These are phyloP conservation scores for Colossoma macropomum DNA, from an alignment of 2,113 vertebrate genomes.

Conservation along the genomic window DNA sequence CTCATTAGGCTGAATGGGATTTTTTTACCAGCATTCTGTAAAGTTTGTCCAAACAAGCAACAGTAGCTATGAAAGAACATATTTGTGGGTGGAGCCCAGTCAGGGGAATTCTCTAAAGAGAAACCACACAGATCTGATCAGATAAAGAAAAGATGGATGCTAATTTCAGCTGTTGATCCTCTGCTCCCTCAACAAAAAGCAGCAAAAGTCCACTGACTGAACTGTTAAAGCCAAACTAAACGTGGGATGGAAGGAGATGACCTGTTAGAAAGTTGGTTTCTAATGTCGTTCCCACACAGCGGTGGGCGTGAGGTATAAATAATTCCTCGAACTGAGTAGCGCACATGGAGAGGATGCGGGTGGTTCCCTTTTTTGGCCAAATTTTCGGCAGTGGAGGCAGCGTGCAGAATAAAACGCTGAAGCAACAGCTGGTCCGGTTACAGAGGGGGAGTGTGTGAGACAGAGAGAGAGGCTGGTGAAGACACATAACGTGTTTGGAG, in stretches of 20 bases:
- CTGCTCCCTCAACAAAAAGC: too few relatives aligned
- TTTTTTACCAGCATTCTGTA: too few relatives aligned
- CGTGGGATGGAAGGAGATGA: neutral
- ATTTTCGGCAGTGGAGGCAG: too few relatives aligned
- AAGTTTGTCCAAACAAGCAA: too few relatives aligned
- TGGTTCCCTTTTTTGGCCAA: neutral
- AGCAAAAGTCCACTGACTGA: neutral
- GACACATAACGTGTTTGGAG: neutral
- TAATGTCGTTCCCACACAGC: neutral
- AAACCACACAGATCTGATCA: neutral
- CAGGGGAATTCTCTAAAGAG: neutral
- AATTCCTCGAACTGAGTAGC: neutral
- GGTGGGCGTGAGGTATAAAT: constrained; percentile 4
- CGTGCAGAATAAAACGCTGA: neutral
- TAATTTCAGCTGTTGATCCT: too few relatives aligned
- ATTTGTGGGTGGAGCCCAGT: too few relatives aligned
- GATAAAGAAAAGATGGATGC: neutral
- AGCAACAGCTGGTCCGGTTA: neutral
- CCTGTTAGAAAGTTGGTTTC: neutral
- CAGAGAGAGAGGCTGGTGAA: neutral
- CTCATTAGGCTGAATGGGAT: too few relatives aligned
- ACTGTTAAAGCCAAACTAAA: neutral
- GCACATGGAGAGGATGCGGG: neutral
- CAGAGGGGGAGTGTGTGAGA: neutral
- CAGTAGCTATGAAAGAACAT: too few relatives aligned